These are phyloP conservation scores for Phyllotreta striolata DNA, from an alignment of 2,888 invertebrate species.

Conservation along the genomic window DNA sequence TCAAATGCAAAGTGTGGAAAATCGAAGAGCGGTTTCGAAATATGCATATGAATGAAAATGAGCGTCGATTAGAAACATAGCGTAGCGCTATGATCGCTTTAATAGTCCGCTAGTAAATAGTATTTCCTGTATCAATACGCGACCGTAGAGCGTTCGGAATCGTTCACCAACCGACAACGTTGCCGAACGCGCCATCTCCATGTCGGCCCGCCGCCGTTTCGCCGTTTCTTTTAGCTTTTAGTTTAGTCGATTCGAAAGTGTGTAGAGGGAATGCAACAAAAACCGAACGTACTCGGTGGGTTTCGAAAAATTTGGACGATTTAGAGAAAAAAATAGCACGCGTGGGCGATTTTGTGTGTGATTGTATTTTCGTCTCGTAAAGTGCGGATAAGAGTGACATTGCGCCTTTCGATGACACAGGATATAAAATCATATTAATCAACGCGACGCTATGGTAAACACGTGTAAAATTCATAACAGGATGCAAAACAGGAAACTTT, in stretches of 20 bases:
- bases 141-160: neutral
- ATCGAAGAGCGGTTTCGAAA: constrained; percentile 14
- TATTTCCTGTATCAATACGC: constrained; percentile 25
- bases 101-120: constrained; percentile 3
- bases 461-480: constrained; percentile 54
- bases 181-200: constrained; percentile 46
- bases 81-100: constrained; percentile 23
- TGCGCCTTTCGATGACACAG: constrained; percentile 33
- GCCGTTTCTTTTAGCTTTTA: constrained; percentile 49
- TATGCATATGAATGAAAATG: constrained; percentile 26
- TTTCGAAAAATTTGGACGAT: constrained; percentile 28
- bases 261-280: constrained; percentile 40
- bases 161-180: constrained; percentile 41
- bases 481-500: constrained; percentile 55
- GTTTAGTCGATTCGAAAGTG: constrained; percentile 50
- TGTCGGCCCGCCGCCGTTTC: constrained; percentile 39
- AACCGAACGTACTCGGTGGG: constrained; percentile 5
- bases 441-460: constrained; percentile 48
- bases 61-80: constrained; percentile 16
- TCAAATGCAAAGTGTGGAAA: constrained; percentile 17
- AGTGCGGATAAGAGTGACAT: constrained; percentile 26
- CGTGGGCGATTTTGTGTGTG: constrained; percentile 24
- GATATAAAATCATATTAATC: constrained; percentile 43
- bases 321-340: constrained; percentile 30
- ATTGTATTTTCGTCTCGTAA: constrained; percentile 17